phyloP scores from a whole-genome alignment of 2,113 vertebrate species.

The Litocranius walleri region DNA sequence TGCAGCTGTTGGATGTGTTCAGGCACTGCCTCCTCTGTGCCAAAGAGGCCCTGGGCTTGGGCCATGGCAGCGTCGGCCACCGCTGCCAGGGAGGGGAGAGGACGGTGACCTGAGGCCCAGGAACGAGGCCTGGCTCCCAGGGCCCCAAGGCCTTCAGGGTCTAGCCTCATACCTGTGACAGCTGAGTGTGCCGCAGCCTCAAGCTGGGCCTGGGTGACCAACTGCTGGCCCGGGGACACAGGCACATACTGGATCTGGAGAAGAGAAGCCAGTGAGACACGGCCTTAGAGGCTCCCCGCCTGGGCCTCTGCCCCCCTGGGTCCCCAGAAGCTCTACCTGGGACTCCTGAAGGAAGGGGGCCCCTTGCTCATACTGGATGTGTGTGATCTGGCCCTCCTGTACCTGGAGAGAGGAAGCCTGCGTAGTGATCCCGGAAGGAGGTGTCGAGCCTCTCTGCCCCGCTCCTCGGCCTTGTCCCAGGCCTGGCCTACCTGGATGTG shows the following conservation, averaged over 20 bases:
- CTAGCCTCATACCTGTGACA: slow-evolving; percentile 86
- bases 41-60: slow-evolving; percentile 88
- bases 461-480: background rate
- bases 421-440: background rate
- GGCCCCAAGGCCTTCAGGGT: accelerated
- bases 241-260: slow-evolving; percentile 96
- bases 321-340: slow-evolving; percentile 80
- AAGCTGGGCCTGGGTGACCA: slow-evolving; percentile 90
- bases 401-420: slow-evolving; percentile 80
- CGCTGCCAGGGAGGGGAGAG: slow-evolving; percentile 75
- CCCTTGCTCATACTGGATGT: slow-evolving; percentile 95
- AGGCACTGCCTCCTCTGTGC: slow-evolving; percentile 82
- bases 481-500: slow-evolving; percentile 91
- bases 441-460: accelerated
- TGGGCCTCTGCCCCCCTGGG: accelerated
- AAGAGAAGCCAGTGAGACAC: background rate
- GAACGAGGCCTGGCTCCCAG: background rate
- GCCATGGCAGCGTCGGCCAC: slow-evolving; percentile 93
- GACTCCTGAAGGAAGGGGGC: slow-evolving; percentile 90
- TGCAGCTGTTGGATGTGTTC: slow-evolving; percentile 94
- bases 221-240: slow-evolving; percentile 89
- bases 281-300: too few species aligned
- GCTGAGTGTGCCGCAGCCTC: slow-evolving; percentile 91
- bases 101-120: background rate
- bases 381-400: slow-evolving; percentile 94